These are phyloP conservation scores for Steinernema hermaphroditum DNA, from an alignment of 2,888 invertebrate genomes.

Conservation along the genomic window DNA sequence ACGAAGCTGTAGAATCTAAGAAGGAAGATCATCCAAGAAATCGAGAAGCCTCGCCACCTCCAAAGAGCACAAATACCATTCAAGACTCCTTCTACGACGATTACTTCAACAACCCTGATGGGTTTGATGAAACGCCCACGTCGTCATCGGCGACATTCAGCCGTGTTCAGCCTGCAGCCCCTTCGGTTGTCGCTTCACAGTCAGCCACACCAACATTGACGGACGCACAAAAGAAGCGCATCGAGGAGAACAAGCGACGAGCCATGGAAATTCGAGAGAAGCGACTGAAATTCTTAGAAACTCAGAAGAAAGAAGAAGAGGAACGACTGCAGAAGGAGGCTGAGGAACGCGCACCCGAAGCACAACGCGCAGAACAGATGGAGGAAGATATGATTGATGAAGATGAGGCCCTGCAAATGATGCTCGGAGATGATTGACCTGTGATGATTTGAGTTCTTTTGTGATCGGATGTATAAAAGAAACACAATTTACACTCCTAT, in stretches of 20 bases:
- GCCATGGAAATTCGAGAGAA: background rate
- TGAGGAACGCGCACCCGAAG: background rate
- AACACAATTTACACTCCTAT: too few species aligned
- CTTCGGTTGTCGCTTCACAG: too few species aligned
- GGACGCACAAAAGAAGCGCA: background rate
- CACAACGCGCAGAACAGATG: background rate
- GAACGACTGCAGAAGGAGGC: background rate
- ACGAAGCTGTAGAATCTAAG: background rate
- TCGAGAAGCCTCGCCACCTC: background rate
- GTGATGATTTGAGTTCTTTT: background rate
- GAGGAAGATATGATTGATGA: background rate
- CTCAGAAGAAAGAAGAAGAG: background rate
- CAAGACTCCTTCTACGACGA: background rate
- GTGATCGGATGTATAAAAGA: background rate
- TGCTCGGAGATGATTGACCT: background rate
- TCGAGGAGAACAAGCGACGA: background rate
- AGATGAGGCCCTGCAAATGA: background rate
- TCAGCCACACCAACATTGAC: too few species aligned
- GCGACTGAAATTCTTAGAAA: background rate
- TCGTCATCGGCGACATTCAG: too few species aligned
- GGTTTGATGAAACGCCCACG: background rate
- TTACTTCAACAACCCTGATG: background rate
- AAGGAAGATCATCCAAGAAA: background rate
- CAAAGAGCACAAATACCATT: background rate
- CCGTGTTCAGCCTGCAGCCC: background rate